Base-by-base conservation (phyloP, 2,888 invertebrate species). In the Harpalus rufipes region DNA sequence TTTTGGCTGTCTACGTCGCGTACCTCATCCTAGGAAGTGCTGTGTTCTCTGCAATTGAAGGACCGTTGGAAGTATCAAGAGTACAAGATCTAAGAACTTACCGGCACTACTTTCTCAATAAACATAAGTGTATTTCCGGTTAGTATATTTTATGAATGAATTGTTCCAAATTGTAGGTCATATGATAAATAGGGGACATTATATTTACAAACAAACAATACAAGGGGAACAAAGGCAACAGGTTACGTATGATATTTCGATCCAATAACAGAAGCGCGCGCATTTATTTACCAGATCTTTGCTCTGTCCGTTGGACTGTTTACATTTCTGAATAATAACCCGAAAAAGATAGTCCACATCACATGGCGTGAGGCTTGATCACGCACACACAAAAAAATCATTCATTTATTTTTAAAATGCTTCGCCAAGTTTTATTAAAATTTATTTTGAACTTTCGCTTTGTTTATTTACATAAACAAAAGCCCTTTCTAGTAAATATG, bases 11-110 rank as follows among this genome's bases (percentile, higher is more conserved):
- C 87, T 93, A 93, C 88, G 86, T 93, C 25, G 88, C 94, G 56
- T 95, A 94, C 89, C 90, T 95, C 86, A 91, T 94, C 51, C 90
- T 95, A 90, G 97, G 97, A 16, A 96, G 97, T 0, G 92, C 94
- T 16, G 94, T 97, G 86, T 97, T 97, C 90, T 95, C 95, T 85
- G 93, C 94, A n/a, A 94, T 96, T 87, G 97, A 97, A 90, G 93
- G 94, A 5, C 96, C 96, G 0, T 91, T 94, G 87, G 96, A 96
- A 89, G 91, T 91, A 61, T 91, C 92, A 79, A 92, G 93, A 84
- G 93, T 93, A 51, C 91, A 92, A 78, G 92, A 92, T 65, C 90
- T 96, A 63, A 91, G 92, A 81, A 89, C 91, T 51, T 89, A 93
- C 86, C 93, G 95, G 88, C 89, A 90, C 44, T 90, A 92, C 81